Evolutionary conservation across 2,113 vertebrate species (phyloP).

Genomic region (Carlito syrichta): DNA sequence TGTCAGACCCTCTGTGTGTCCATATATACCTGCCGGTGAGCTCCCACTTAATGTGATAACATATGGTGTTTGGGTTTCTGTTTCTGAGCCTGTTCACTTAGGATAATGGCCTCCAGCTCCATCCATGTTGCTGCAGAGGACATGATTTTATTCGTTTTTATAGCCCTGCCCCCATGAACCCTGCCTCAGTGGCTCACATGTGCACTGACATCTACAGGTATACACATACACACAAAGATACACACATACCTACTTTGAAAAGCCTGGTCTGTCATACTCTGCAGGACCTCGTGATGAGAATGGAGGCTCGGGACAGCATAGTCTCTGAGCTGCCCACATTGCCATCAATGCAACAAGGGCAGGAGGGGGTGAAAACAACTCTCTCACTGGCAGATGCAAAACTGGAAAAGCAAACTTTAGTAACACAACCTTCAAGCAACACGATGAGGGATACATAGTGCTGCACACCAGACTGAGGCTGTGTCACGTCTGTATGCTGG

Average conservation of each 20-base stretch:
- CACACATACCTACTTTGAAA: background rate
- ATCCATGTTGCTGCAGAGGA: too few relatives aligned
- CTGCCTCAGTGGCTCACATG: background rate
- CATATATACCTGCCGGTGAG: too few relatives aligned
- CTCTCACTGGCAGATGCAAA: background rate
- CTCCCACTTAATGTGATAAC: too few relatives aligned
- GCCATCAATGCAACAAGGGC: background rate
- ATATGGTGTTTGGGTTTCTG: too few relatives aligned
- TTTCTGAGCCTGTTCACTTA: too few relatives aligned
- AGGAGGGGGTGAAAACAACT: background rate
- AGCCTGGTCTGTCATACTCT: background rate
- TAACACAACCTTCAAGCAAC: background rate
- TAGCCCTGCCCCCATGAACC: background rate
- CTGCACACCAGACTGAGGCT: accelerated
- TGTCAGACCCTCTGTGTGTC: too few relatives aligned
- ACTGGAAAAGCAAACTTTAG: background rate
- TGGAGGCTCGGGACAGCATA: too few relatives aligned
- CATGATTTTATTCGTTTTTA: too few relatives aligned
- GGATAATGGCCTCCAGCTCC: too few relatives aligned
- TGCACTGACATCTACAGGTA: background rate
- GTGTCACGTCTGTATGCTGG: background rate
- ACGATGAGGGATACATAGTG: accelerated
- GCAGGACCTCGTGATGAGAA: background rate
- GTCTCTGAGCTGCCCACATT: too few relatives aligned
- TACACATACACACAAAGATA: background rate